These are phyloP conservation scores for Metallyticus violacea DNA, from an alignment of 2,888 invertebrate genomes.

Conservation along the genomic window DNA sequence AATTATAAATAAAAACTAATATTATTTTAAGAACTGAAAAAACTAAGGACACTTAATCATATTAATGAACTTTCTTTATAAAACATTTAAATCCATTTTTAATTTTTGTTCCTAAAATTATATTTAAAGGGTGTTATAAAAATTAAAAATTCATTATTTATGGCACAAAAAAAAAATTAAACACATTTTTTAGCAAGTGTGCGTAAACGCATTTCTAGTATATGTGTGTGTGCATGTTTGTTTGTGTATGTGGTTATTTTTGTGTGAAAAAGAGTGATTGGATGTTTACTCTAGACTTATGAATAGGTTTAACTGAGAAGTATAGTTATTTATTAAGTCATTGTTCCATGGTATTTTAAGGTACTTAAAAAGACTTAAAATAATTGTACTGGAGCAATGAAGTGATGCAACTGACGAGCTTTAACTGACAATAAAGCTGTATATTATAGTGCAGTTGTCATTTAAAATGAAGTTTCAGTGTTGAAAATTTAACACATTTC, in stretches of 20 bases:
- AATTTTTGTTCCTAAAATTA: not conserved
- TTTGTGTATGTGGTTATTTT: not conserved
- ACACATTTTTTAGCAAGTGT: no score
- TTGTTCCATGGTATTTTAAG: not conserved
- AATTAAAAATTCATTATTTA: not conserved
- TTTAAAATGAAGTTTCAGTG: not conserved
- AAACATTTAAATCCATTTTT: not conserved
- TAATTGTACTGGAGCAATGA: not conserved
- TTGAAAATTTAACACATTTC: not conserved
- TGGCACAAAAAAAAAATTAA: no score
- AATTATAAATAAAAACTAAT: no score
- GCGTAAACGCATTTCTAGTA: no score
- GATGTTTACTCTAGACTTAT: not conserved
- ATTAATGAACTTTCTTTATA: no score
- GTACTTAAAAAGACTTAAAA: not conserved
- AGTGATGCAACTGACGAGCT: not conserved
- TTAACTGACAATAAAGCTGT: not conserved
- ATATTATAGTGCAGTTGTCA: not conserved
- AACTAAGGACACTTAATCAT: no score
- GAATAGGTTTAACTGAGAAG: not conserved
- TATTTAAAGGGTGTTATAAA: not conserved
- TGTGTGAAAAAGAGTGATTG: not conserved
- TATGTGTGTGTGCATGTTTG: not conserved
- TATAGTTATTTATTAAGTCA: not conserved
- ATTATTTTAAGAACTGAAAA: no score